Evolutionary conservation across 2,888 invertebrate genomes (phyloP).

Genomic region (Acrobasis repandana): DNA sequence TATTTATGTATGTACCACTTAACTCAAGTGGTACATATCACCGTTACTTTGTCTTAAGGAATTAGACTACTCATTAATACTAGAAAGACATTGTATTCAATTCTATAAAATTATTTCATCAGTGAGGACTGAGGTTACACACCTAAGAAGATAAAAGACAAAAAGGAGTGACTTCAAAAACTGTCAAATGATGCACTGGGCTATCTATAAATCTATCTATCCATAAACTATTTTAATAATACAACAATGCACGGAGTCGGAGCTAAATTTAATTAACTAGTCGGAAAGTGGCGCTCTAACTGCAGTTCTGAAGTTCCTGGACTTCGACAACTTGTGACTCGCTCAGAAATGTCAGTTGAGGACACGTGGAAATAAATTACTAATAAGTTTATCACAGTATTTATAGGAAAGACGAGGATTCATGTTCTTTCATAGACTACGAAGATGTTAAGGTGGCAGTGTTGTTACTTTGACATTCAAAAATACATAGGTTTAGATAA

Average conservation of each 20-base stretch:
- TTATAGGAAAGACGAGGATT: not conserved
- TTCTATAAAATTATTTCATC: no score
- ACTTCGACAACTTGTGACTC: conserved; percentile 21
- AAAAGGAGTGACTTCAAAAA: conserved; percentile 19
- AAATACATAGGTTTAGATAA: no score
- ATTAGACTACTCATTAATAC: no score
- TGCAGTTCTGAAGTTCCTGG: conserved; percentile 37
- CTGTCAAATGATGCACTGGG: conserved; percentile 16
- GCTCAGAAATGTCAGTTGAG: not conserved
- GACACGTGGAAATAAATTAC: not conserved
- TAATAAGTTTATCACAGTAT: not conserved
- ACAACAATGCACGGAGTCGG: conserved; percentile 46
- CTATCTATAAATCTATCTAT: no score
- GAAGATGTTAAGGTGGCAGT: no score
- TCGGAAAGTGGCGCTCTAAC: conserved; percentile 47
- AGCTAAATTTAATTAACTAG: conserved; percentile 58
- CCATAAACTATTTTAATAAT: conserved; percentile 40
- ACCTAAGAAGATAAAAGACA: not conserved
- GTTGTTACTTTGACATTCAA: no score
- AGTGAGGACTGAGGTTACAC: no score
- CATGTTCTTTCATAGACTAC: no score
- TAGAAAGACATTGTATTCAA: no score
- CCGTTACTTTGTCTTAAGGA: no score
- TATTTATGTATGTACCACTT: no score
- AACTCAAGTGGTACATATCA: no score